These are phyloP conservation scores for Ophonus ardosiacus DNA, from an alignment of 2,888 invertebrate genomes.

Conservation along the genomic window DNA sequence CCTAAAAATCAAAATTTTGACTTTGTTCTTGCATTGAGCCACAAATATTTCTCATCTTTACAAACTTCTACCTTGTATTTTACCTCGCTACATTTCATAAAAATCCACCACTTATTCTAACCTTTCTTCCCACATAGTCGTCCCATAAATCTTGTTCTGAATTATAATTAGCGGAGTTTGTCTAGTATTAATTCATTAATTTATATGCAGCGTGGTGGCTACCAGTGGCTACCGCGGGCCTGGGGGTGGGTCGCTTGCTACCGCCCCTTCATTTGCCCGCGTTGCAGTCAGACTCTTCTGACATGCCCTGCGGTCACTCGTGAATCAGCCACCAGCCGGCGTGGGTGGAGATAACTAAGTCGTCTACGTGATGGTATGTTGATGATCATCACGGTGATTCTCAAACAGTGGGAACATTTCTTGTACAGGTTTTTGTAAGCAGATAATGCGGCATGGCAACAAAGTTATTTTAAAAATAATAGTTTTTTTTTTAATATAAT, in stretches of 20 bases:
- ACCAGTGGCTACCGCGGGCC: conserved; percentile 33
- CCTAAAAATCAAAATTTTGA: too few species aligned
- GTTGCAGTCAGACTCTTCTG: conserved; percentile 33
- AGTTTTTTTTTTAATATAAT: too few species aligned
- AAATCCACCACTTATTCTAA: not conserved
- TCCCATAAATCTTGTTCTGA: conserved; percentile 59
- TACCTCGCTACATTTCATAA: not conserved
- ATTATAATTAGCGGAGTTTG: conserved; percentile 63
- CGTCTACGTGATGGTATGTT: conserved; percentile 52
- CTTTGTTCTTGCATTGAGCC: too few species aligned
- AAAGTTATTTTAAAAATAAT: too few species aligned
- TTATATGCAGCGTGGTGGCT: conserved; percentile 72
- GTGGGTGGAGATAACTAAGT: conserved; percentile 52
- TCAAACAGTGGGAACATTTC: not conserved
- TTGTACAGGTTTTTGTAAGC: not conserved
- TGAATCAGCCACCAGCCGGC: not conserved
- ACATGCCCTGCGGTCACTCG: conserved; percentile 7
- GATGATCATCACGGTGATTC: conserved; percentile 9
- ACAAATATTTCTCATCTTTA: too few species aligned
- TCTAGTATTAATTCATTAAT: conserved; percentile 72
- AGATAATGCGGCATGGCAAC: not conserved
- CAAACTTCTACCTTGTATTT: not conserved
- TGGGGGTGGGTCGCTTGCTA: conserved; percentile 4
- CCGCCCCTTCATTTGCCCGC: conserved; percentile 59
- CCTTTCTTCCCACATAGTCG: conserved; percentile 23